These are phyloP conservation scores for Caenorhabditis tropicalis DNA, from an alignment of 1,140 invertebrate genomes.

Conservation along the genomic window DNA sequence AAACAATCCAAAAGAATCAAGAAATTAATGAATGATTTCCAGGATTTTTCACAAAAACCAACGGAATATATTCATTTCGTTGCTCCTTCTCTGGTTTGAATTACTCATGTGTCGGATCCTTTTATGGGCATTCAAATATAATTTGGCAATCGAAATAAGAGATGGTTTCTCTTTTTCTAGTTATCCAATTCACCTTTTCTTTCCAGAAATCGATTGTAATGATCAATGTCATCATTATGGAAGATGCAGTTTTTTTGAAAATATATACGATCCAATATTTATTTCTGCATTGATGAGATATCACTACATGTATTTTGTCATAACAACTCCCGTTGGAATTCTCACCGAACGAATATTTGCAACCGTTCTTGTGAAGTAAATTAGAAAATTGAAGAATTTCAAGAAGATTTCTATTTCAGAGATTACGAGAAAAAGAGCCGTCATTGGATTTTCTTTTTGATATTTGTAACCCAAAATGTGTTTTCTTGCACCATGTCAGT, in stretches of 20 bases:
- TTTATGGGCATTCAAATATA: constrained; percentile 34
- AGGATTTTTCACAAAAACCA: constrained; percentile 26
- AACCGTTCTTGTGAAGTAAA: neutral
- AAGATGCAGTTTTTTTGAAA: neutral
- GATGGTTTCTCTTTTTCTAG: no score
- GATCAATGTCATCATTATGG: constrained; percentile 20
- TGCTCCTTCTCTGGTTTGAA: constrained; percentile 24
- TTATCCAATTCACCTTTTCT: neutral
- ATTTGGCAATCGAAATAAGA: constrained; percentile 23
- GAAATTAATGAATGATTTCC: neutral
- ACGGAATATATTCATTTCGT: constrained; percentile 9
- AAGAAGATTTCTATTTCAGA: neutral
- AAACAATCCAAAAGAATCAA: neutral
- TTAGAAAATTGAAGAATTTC: neutral
- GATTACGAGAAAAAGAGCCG: constrained; percentile 32
- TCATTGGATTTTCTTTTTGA: constrained; percentile 9
- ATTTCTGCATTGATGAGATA: constrained; percentile 12
- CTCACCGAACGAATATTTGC: constrained; percentile 5
- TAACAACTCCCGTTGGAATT: constrained; percentile 4
- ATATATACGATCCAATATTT: neutral
- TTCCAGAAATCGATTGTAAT: constrained; percentile 3
- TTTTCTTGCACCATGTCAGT: neutral
- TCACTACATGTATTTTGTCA: constrained; percentile 34
- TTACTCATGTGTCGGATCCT: neutral
- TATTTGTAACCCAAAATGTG: constrained; percentile 1